Conservation (phyloP, 2,113 vertebrate genomes). For the Caracal caracal region DNA sequence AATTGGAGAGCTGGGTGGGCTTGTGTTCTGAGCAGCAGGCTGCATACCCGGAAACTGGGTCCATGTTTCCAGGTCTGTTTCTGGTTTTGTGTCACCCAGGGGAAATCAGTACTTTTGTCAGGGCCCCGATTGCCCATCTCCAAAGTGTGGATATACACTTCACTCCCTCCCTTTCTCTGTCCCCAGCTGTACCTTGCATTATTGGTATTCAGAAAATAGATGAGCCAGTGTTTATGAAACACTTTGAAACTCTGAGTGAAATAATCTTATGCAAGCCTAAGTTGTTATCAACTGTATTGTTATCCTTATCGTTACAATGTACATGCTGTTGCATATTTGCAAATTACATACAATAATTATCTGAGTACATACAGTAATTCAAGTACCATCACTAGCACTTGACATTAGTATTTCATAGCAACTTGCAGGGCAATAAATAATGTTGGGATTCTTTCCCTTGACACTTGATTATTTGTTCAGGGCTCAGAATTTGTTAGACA, state of each 20-base stretch:
- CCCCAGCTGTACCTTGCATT: background rate
- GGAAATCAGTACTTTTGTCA: conserved; percentile 69
- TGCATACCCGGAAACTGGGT: conserved; percentile 9
- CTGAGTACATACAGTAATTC: conserved; percentile 68
- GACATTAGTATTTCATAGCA: conserved; percentile 67
- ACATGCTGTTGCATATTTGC: conserved; percentile 57
- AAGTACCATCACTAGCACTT: conserved; percentile 68
- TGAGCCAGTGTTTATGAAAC: conserved; percentile 64
- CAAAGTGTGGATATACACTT: conserved; percentile 1
- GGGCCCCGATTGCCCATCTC: conserved; percentile 19
- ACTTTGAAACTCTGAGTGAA: conserved; percentile 60
- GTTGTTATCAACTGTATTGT: conserved; percentile 64
- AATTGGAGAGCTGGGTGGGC: conserved; percentile 52
- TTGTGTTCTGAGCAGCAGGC: conserved; percentile 51
- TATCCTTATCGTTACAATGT: conserved; percentile 45
- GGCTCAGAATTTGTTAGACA: conserved; percentile 43
- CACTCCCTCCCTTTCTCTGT: background rate
- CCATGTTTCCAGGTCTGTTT: conserved; percentile 8
- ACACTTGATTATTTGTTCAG: conserved; percentile 62
- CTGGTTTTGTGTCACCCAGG: conserved; percentile 64
- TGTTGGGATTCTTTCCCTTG: conserved; percentile 40
- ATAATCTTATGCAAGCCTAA: conserved; percentile 50
- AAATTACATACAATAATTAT: conserved; percentile 71
- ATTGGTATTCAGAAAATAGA: conserved; percentile 62
- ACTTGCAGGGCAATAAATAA: conserved; percentile 56